Base-by-base conservation (phyloP, 2,888 invertebrate species). In the Drosophila ochracea region DNA sequence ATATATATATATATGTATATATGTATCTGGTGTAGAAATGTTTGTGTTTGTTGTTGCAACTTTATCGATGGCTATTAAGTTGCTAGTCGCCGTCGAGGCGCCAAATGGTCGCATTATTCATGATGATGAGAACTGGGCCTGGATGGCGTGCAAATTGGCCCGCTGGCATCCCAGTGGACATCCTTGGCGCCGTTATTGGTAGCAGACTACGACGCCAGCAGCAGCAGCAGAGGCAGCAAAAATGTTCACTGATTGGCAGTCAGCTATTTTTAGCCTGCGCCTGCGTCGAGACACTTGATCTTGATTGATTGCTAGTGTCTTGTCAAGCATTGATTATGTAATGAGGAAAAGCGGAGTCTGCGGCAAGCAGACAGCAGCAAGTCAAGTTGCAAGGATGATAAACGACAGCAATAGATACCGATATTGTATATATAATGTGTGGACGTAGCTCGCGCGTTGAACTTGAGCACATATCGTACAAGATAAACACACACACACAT, bases 131-230 rank as follows among this genome's bases (percentile, higher is more conserved):
- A 82, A 82, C 82, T 82, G 88, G 82, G 84, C 68, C 67, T 64
- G 53, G 49, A 37, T 69, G 78, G 60, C 74, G 76, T 87, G 76
- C 69, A 89, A 85, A 89, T 90, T 85, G 83, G 43, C 57, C 39
- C 58, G 65, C 67, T 65, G 76, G 67, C 61, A 76, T 43, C 55
- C 43, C 65, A 62, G 33, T 89, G 68, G 81, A 77, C 91, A 85
- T 91, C 85, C 91, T 85, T 85, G 91, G 85, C 85, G 85, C 85
- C 91, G 91, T 85, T 85, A 85, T 85, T 88, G 91, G 73, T 74
- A 65, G 52, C 75, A 59, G 33, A 59, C 58, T 28, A 47, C 16
- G 25, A 47, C 16, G 47, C 41, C 52, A 37, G 53, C 52, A 41
- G 68, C 55, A 54, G 53, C 53, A 25, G 25, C 25, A 25, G 25